Evolutionary conservation across 2,113 vertebrate species (phyloP), one percentile per base, ranked within the genome.

Genomic region (Peromyscus maniculatus): DNA sequence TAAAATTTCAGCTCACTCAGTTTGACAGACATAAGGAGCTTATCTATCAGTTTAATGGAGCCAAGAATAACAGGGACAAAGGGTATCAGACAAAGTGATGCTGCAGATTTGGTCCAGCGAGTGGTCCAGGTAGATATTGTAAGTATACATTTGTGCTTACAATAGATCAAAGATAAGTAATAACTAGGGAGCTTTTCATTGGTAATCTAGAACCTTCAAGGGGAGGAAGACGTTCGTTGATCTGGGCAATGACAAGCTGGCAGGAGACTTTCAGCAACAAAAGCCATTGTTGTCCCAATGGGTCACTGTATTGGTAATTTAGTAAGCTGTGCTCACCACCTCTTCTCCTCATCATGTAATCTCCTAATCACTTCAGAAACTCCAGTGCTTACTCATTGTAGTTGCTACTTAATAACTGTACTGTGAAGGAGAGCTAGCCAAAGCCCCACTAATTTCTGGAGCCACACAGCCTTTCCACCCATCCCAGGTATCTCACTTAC

Each of bases 401-500:
- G 10, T 33, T 67, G 5, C 66, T 12, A 77, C 69, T 24, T 62
- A 59, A n/a, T 11, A 31, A 17, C 2, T 67, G 33, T 0, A 9
- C 17, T 11, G n/a, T 0, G 49, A 80, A 90, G 74, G 46, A 69
- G 39, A 49, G 33, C 1, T 7, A 55, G 17, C 10, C 9, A 3
- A n/a, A 36, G 1, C 4, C 59, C 39, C 28, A 0, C 52, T 74
- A 3, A 5, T 12, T 67, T 24, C 52, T 31, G 11, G 31, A 52
- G 17, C 6, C 80, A 26, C 26, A 24, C 22, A 7, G 7, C 7
- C 13, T 28, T 28, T 1, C 7, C 39, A 11, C 52, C 39, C 7
- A 0, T 3, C 43, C 0, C 0, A 1, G 24, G 66, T 0, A 1
- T 71, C 87, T 95, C 87, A n/a, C 97, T 98, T 98, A 99, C 99